Base-by-base conservation (phyloP, 2,797 vertebrate genomes). In the Spinibarbus caldwelli region DNA sequence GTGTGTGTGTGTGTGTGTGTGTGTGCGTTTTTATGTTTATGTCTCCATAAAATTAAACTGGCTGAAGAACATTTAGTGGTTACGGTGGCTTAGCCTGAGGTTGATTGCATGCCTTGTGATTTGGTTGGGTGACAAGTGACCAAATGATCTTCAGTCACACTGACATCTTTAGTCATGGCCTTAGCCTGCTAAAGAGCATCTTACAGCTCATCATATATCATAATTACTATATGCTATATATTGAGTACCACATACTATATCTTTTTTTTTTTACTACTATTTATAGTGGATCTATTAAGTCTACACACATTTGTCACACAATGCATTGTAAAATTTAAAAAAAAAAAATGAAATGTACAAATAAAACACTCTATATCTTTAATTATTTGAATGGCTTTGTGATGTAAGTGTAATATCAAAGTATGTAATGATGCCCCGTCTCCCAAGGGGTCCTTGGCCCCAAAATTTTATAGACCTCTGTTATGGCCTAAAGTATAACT, bases 21-120 rank as follows among this genome's bases (percentile, higher is more conserved):
- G 38, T 9, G 26, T 12, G 45, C 29, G 29, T 72, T 14, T 47
- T 52, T 9, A 72, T 72, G 70, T 72, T 72, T 62, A 62, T 62
- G 76, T 43, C 76, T 29, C 76, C 54, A 29, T 78, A 62, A 78
- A 78, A 62, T 78, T 38, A 29, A 78, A 78, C 76, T 59, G 54
- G 15, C 76, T 57, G 64, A 78, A 54, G 47, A 78, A 34, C 75
- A 59, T 84, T 77, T 17, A 68, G 49, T 78, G n/a, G 75, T 59
- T 78, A 49, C 1, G 47, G 15, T 76, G 71, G 45, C 49, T 78
- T 70, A 70, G 73, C 36, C 64, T 78, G 64, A 15, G 72, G 82
- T 52, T 76, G 43, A 76, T 67, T 83, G 82, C 59, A 64, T 76
- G 72, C 29, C 82, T 76, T 29, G 72, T 83, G 82, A 83, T 75